These are phyloP conservation scores for Hartigia nigra DNA, from an alignment of 2,888 invertebrate genomes.

Conservation along the genomic window DNA sequence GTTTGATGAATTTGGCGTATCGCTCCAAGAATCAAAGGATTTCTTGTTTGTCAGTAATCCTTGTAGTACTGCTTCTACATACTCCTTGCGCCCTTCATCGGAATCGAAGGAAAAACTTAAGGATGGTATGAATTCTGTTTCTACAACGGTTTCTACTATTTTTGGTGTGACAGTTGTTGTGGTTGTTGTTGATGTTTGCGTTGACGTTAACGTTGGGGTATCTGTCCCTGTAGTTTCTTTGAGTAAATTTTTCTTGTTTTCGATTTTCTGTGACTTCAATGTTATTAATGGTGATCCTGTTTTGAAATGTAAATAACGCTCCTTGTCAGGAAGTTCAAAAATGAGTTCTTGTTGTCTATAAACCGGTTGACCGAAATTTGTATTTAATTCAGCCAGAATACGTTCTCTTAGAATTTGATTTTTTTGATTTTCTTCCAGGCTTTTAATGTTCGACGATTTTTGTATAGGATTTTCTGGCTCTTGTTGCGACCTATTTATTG, in stretches of 20 bases:
- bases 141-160: constrained; percentile 33
- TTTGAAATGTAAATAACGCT: constrained; percentile 30
- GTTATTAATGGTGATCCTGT: constrained; percentile 8
- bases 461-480: not conserved
- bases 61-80: constrained; percentile 56
- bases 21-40: constrained; percentile 8
- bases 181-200: not conserved
- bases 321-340: constrained; percentile 33
- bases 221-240: not conserved
- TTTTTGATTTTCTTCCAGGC: not conserved
- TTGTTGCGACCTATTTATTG: not conserved
- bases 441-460: not conserved
- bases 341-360: constrained; percentile 16
- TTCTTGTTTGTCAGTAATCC: constrained; percentile 49
- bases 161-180: constrained; percentile 13
- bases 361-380: constrained; percentile 36
- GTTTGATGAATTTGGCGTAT: not conserved
- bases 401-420: constrained; percentile 21
- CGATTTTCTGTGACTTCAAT: constrained; percentile 8
- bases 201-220: not conserved
- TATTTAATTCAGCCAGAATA: constrained; percentile 28
- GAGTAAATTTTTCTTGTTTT: not conserved
- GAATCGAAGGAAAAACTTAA: constrained; percentile 61
- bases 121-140: constrained; percentile 62
- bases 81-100: constrained; percentile 55